Evolutionary conservation across 2,888 invertebrate genomes (phyloP).

Genomic region (Tillus elongatus): DNA sequence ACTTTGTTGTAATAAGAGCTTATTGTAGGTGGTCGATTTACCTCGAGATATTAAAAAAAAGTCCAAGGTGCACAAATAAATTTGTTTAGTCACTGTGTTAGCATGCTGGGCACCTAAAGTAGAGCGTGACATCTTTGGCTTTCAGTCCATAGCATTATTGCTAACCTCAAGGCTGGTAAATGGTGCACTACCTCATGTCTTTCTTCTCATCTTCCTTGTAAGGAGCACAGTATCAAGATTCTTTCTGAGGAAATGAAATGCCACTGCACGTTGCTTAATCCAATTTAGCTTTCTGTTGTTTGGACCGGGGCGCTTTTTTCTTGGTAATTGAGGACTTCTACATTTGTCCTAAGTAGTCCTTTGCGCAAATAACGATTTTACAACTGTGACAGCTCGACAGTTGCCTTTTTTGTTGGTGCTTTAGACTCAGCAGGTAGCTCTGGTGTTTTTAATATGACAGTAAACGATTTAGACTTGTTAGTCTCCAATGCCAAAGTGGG

Average conservation of each 20-base stretch:
- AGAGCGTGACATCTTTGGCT: constrained; percentile 1
- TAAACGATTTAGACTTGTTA: constrained; percentile 1
- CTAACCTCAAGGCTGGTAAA: background rate
- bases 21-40: no score
- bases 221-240: background rate
- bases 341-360: constrained; percentile 1
- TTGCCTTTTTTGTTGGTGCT: constrained; percentile 4
- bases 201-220: constrained; percentile 2
- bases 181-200: constrained; percentile 3
- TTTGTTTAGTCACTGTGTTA: constrained; percentile 22
- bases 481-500: no score
- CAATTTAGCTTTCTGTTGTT: constrained; percentile 1
- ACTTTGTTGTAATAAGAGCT: no score
- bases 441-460: constrained; percentile 6
- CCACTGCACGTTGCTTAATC: constrained; percentile 1
- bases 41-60: no score
- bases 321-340: background rate
- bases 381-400: constrained; percentile 4
- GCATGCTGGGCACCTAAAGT: constrained; percentile 2
- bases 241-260: constrained; percentile 2
- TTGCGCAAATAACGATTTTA: constrained; percentile 1
- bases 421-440: constrained; percentile 4
- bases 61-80: constrained; percentile 20
- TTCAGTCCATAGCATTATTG: background rate
- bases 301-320: constrained; percentile 1